Percentiles rank a stretch among this genome's conserved stretches.
phyloP scores from a whole-genome alignment of 2,888 invertebrate genomes.

The Eupithecia exiguata region DNA sequence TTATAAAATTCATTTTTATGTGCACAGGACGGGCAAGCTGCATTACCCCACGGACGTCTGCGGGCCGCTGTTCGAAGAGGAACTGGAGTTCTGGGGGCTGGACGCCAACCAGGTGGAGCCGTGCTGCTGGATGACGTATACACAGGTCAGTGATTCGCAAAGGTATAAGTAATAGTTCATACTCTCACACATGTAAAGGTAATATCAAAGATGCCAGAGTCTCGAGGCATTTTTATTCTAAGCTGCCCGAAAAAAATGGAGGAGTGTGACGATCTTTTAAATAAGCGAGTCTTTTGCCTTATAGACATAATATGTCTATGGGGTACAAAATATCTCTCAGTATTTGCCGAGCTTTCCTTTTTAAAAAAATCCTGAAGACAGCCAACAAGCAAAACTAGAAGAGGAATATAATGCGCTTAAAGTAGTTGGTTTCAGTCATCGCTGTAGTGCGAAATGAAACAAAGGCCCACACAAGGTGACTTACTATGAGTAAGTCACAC shows the following conservation, averaged over 20 bases:
- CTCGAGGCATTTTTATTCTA: background rate
- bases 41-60: conserved; percentile 99
- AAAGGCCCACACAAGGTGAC: too few species aligned
- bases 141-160: conserved; percentile 85
- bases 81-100: conserved; percentile 99
- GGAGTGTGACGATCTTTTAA: background rate
- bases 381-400: background rate
- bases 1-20: background rate
- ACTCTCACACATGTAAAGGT: background rate
- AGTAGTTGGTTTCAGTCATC: too few species aligned
- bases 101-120: conserved; percentile 99
- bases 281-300: too few species aligned
- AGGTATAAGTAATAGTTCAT: background rate
- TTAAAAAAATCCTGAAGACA: background rate
- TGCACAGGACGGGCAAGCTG: conserved; percentile 93
- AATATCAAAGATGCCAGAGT: background rate
- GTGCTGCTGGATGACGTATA: conserved; percentile 99
- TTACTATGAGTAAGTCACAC: too few species aligned
- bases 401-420: background rate
- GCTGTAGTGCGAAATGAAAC: too few species aligned
- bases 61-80: conserved; percentile 99
- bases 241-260: background rate
- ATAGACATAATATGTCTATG: too few species aligned
- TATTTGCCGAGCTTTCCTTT: too few species aligned
- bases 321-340: too few species aligned